phyloP scores from a whole-genome alignment of 2,888 invertebrate species.

The Hedya salicella region DNA sequence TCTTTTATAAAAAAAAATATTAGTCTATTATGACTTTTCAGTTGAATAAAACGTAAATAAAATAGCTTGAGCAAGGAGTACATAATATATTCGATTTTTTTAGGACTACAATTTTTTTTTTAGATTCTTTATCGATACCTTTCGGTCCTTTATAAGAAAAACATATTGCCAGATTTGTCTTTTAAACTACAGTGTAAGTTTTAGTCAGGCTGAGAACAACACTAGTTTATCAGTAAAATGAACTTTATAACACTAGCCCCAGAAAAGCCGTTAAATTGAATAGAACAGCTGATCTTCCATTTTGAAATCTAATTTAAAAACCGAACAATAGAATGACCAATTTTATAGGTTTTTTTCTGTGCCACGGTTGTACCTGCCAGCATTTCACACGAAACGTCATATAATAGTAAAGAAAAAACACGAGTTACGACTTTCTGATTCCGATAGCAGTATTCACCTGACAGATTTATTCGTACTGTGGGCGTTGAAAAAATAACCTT shows the following conservation, averaged over 20 bases:
- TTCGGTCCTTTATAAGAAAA: too few species aligned
- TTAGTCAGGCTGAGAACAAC: too few species aligned
- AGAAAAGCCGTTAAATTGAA: conserved; percentile 17
- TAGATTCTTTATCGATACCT: too few species aligned
- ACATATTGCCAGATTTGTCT: too few species aligned
- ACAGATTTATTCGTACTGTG: conserved; percentile 1
- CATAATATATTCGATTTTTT: too few species aligned
- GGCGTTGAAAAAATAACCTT: conserved; percentile 6
- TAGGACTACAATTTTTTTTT: too few species aligned
- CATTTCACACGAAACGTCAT: neutral
- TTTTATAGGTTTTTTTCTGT: conserved; percentile 16
- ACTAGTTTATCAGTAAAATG: too few species aligned
- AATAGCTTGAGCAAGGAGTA: too few species aligned
- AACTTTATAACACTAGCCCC: neutral
- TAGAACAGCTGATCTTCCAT: conserved; percentile 26
- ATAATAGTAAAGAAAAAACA: neutral
- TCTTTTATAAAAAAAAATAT: too few species aligned
- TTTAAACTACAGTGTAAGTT: too few species aligned
- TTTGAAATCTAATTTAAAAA: conserved; percentile 6
- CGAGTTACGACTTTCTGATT: neutral
- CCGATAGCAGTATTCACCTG: neutral
- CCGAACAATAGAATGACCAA: conserved; percentile 16
- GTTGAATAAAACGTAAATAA: too few species aligned
- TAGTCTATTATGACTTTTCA: too few species aligned
- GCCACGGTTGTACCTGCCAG: conserved; percentile 23